A percentile compares a stretch with the other conserved stretches of the same genome.
Evolutionary conservation across 2,113 vertebrate species (phyloP).

Genomic region (Leucopsar rothschildi): DNA sequence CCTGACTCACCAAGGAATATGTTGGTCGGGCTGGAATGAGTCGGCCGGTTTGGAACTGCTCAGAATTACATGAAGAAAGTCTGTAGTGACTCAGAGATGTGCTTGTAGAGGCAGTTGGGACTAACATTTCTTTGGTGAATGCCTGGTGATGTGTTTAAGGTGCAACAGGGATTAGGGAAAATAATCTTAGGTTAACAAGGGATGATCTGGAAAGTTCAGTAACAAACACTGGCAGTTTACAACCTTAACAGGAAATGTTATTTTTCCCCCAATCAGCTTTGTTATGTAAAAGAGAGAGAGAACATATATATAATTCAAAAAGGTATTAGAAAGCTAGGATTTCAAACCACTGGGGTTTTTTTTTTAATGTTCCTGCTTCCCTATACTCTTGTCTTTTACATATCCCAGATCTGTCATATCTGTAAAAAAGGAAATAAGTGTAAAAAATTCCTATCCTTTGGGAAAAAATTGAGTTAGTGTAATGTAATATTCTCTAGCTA

Average conservation of each 20-base stretch:
- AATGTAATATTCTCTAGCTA: conserved; percentile 3
- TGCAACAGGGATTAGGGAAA: neutral
- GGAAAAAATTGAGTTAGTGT: neutral
- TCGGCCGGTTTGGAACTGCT: neutral
- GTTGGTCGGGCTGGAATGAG: neutral
- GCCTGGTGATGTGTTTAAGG: neutral
- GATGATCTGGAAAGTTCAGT: neutral
- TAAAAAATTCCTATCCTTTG: neutral
- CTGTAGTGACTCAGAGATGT: neutral
- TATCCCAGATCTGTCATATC: conserved; percentile 6
- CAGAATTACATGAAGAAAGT: neutral
- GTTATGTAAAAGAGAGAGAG: neutral
- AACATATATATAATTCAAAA: neutral
- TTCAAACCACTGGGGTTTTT: neutral
- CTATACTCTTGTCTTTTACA: neutral
- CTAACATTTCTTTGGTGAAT: neutral
- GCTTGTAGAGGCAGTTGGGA: neutral
- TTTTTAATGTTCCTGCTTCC: neutral
- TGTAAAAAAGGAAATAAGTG: neutral
- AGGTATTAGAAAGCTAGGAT: neutral
- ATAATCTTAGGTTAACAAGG: neutral
- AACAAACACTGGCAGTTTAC: neutral
- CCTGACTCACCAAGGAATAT: neutral
- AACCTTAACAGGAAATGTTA: neutral
- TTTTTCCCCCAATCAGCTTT: neutral